These are phyloP conservation scores for Wasmannia auropunctata DNA, from an alignment of 1,140 invertebrate genomes.

Conservation along the genomic window DNA sequence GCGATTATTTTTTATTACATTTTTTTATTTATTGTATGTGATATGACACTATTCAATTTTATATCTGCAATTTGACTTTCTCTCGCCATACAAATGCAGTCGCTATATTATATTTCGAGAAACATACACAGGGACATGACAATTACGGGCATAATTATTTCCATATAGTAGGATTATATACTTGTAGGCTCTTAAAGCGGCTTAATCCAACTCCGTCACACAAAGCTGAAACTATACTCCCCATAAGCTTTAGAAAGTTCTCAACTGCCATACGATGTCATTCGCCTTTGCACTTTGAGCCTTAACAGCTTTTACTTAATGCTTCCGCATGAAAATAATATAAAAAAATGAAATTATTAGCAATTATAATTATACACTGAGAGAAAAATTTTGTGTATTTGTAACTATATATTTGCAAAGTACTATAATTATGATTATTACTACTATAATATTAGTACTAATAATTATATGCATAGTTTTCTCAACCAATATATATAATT, in stretches of 20 bases:
- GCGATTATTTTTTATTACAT: not conserved
- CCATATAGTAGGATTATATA: conserved; percentile 55
- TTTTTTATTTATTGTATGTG: not conserved
- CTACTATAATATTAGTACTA: too few relatives aligned
- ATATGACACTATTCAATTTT: not conserved
- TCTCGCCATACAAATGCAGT: not conserved
- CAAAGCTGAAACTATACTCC: conserved; percentile 51
- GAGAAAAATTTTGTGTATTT: not conserved
- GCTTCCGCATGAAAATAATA: conserved; percentile 33
- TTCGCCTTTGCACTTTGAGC: conserved; percentile 52
- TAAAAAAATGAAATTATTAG: not conserved
- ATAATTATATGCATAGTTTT: too few relatives aligned
- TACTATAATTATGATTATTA: too few relatives aligned
- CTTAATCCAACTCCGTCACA: conserved; percentile 56
- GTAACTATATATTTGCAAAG: too few relatives aligned
- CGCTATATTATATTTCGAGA: not conserved
- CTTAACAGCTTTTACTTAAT: conserved; percentile 44
- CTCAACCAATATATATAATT: too few relatives aligned
- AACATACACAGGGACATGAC: not conserved
- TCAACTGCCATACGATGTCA: conserved; percentile 44
- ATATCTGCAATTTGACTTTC: not conserved
- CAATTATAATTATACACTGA: not conserved
- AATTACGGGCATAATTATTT: conserved; percentile 63
- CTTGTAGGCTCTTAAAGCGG: conserved; percentile 12
- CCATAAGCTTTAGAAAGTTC: conserved; percentile 63